Conservation (phyloP, 2,888 invertebrate genomes). For the Pinctada fucata region DNA sequence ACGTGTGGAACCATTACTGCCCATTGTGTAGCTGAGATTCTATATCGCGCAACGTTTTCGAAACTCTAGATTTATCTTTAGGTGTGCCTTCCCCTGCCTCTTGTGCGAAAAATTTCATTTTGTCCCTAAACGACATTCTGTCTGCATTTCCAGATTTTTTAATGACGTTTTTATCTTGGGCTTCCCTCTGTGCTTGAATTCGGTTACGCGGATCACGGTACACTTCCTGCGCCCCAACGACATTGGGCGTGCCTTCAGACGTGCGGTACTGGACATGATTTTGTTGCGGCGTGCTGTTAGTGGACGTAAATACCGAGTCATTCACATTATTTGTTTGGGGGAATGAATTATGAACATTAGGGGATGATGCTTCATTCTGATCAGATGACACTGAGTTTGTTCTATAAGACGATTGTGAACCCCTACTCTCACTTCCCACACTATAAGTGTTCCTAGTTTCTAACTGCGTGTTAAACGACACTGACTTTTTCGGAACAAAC, state of each 20-base stretch:
- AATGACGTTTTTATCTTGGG: conserved; percentile 41
- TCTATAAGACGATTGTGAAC: conserved; percentile 53
- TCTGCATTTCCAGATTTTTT: conserved; percentile 78
- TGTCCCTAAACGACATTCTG: conserved; percentile 97
- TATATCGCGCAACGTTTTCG: conserved; percentile 85
- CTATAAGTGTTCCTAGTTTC: conserved; percentile 72
- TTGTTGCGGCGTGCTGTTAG: conserved; percentile 34
- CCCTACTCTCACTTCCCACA: conserved; percentile 49
- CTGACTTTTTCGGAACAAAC: conserved; percentile 75
- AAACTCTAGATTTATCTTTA: conserved; percentile 96
- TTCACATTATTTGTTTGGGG: conserved; percentile 35
- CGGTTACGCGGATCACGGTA: conserved; percentile 95
- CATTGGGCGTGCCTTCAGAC: conserved; percentile 89
- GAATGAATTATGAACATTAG: conserved; percentile 55
- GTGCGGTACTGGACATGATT: conserved; percentile 55
- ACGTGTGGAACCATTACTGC: conserved; percentile 44
- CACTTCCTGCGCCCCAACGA: conserved; percentile 98
- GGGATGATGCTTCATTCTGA: conserved; percentile 63
- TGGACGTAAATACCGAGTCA: conserved; percentile 22
- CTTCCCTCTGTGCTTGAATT: conserved; percentile 85
- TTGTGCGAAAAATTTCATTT: conserved; percentile 99
- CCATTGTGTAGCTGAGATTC: conserved; percentile 71
- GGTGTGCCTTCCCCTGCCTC: conserved; percentile 97
- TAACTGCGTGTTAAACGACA: conserved; percentile 76
- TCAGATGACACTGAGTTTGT: conserved; percentile 70